Conservation (phyloP, 2,797 vertebrate genomes). For the Lepidocolaptes lacrymiger region DNA sequence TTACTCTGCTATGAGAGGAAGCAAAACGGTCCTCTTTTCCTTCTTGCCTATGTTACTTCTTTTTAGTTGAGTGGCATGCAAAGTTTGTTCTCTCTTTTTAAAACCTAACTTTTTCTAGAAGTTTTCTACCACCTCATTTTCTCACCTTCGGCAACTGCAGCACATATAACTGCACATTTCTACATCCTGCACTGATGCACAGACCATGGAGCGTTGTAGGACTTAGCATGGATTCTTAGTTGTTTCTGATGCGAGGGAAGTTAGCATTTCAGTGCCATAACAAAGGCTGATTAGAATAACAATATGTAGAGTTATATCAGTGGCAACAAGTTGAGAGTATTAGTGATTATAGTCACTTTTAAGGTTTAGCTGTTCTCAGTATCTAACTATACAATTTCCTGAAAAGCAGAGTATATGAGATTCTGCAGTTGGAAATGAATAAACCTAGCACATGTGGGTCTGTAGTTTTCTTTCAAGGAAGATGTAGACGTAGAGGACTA, state of each 20-base stretch:
- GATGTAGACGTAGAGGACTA: neutral
- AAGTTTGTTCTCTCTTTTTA: neutral
- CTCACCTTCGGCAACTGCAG: neutral
- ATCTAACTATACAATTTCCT: neutral
- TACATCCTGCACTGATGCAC: neutral
- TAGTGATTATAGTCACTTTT: neutral
- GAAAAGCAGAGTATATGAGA: neutral
- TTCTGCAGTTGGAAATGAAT: neutral
- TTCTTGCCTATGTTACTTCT: neutral
- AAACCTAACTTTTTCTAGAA: neutral
- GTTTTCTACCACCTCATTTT: neutral
- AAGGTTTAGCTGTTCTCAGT: neutral
- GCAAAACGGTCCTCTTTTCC: neutral
- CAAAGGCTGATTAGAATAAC: neutral
- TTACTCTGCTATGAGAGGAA: neutral
- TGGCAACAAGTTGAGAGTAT: neutral
- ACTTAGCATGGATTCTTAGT: neutral
- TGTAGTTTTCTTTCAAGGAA: neutral
- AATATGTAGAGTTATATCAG: neutral
- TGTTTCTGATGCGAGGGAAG: neutral
- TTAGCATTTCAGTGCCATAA: neutral
- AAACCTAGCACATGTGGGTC: neutral
- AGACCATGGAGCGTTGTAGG: neutral
- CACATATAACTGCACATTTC: neutral
- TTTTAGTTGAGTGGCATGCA: neutral